A percentile compares a stretch with the other conserved stretches of the same genome.
Conservation (phyloP, 1,140 invertebrate genomes). For the Stenopsyche tienmushanensis region DNA sequence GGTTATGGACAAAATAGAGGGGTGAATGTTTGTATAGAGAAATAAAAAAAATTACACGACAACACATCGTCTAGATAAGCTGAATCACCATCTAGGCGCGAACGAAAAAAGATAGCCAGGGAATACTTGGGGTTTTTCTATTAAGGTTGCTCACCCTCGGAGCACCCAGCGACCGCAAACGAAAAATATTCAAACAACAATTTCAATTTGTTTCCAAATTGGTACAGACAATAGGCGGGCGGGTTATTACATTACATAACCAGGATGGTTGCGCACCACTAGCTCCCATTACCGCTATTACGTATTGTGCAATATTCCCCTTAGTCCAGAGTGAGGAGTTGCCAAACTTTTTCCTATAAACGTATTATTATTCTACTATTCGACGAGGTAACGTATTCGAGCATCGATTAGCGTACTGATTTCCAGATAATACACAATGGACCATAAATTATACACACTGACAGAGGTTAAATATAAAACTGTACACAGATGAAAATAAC, state of each 20-base stretch:
- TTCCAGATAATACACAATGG: no score
- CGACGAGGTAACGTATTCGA: no score
- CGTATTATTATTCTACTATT: no score
- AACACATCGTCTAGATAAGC: constrained; percentile 33
- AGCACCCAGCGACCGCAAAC: constrained; percentile 1
- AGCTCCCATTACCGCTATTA: constrained; percentile 29
- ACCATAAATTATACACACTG: no score
- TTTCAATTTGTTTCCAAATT: constrained; percentile 43
- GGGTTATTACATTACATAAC: constrained; percentile 41
- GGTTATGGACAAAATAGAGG: no score
- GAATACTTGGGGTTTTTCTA: constrained; percentile 27
- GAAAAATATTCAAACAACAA: constrained; percentile 43
- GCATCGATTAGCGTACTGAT: no score
- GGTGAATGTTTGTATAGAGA: constrained; percentile 20
- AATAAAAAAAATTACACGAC: constrained; percentile 33
- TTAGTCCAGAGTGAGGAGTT: background rate
- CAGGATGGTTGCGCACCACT: constrained; percentile 29
- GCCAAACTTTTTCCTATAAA: background rate
- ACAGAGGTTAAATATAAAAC: no score
- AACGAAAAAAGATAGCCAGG: constrained; percentile 25
- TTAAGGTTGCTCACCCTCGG: constrained; percentile 21
- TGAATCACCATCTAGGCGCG: constrained; percentile 17
- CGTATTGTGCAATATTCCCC: constrained; percentile 27
- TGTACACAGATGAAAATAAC: no score
- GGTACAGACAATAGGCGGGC: constrained; percentile 41